These are phyloP conservation scores for Leucoptera coffeella DNA, from an alignment of 2,888 invertebrate genomes.

Conservation along the genomic window DNA sequence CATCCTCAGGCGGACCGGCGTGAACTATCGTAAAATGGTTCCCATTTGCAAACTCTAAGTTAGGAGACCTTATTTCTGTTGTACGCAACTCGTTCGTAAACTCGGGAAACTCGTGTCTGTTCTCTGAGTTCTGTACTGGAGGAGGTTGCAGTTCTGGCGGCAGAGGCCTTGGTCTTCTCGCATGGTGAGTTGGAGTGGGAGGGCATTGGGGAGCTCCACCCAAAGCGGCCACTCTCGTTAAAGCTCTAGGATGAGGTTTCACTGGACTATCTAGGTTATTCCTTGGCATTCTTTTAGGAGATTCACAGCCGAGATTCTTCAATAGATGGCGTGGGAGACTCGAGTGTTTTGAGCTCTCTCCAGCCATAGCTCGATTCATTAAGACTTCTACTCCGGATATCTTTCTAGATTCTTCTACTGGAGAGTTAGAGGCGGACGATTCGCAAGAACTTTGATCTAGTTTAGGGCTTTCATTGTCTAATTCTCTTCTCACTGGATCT, in stretches of 20 bases:
- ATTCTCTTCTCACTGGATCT: slow-evolving; percentile 20
- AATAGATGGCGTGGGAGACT: slow-evolving; percentile 37
- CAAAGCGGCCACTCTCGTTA: slow-evolving; percentile 53
- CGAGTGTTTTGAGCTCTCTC: slow-evolving; percentile 35
- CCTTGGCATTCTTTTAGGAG: slow-evolving; percentile 31
- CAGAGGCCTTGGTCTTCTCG: slow-evolving; percentile 59
- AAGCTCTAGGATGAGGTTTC: slow-evolving; percentile 58
- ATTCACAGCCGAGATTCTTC: slow-evolving; percentile 33
- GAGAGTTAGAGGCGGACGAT: slow-evolving; percentile 36
- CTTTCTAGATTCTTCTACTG: slow-evolving; percentile 24
- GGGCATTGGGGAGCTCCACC: slow-evolving; percentile 69
- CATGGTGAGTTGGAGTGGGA: slow-evolving; percentile 84
- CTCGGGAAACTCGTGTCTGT: slow-evolving; percentile 41
- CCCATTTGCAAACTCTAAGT: slow-evolving; percentile 50
- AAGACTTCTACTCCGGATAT: slow-evolving; percentile 32
- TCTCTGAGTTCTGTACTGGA: slow-evolving; percentile 31
- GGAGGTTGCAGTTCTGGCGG: slow-evolving; percentile 50
- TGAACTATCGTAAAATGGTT: slow-evolving; percentile 52
- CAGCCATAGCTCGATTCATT: slow-evolving; percentile 36
- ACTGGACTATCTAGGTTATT: slow-evolving; percentile 32
- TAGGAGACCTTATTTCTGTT: slow-evolving; percentile 47
- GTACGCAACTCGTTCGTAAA: slow-evolving; percentile 42
- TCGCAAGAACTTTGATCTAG: slow-evolving; percentile 25
- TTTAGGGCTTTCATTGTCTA: slow-evolving; percentile 19
- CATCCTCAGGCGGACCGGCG: slow-evolving; percentile 42